Evolutionary conservation across 2,797 vertebrate genomes (phyloP).

Genomic region (Iguana delicatissima): DNA sequence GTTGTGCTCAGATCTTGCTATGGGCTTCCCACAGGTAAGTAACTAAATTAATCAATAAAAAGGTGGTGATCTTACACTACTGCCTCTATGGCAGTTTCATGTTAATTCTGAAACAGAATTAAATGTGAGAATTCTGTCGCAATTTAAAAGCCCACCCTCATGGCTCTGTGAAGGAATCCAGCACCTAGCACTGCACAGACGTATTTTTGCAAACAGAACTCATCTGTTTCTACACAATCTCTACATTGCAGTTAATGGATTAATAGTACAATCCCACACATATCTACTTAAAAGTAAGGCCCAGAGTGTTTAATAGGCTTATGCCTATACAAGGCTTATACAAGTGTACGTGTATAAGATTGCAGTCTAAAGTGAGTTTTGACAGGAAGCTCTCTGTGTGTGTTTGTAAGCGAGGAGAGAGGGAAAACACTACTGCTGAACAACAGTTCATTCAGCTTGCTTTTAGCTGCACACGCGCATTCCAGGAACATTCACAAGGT

Average conservation of each 20-base stretch:
- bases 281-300: no score
- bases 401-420: background rate
- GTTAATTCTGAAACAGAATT: background rate
- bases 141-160: background rate
- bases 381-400: background rate
- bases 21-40: background rate
- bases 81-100: background rate
- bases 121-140: background rate
- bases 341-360: background rate
- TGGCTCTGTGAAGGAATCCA: background rate
- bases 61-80: background rate
- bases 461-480: background rate
- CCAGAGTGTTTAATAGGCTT: background rate
- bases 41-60: background rate
- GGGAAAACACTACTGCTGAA: conserved; percentile 30
- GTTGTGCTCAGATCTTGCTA: background rate
- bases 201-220: background rate
- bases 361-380: conserved; percentile 1
- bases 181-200: background rate
- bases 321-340: no score
- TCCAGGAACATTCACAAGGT: background rate
- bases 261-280: background rate
- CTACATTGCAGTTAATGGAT: background rate
- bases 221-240: background rate
- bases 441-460: conserved; percentile 65